Evolutionary conservation across 2,113 vertebrate genomes (phyloP).

Genomic region (Cebidichthys violaceus): DNA sequence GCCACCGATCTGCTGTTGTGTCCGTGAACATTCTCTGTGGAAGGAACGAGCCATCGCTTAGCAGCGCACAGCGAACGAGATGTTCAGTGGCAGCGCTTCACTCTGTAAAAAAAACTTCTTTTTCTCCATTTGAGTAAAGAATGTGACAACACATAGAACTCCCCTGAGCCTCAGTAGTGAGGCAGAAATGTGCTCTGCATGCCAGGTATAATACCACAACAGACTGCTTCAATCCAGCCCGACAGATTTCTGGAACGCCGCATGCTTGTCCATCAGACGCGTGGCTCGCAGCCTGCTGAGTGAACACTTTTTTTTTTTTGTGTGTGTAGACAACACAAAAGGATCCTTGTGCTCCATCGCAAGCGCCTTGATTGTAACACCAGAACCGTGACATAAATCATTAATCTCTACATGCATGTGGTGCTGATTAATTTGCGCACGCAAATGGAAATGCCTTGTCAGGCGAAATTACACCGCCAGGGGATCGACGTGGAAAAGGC

Average conservation of each 20-base stretch:
- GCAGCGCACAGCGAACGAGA: not conserved
- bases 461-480: conserved; percentile 33
- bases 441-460: conserved; percentile 59
- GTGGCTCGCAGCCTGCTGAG: conserved; percentile 48
- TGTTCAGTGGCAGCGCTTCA: conserved; percentile 14
- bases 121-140: conserved; percentile 40
- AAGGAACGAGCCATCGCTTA: not conserved
- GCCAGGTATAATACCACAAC: conserved; percentile 71
- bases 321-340: conserved; percentile 67
- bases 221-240: conserved; percentile 57
- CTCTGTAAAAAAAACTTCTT: conserved; percentile 40
- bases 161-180: conserved; percentile 47
- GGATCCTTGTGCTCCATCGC: conserved; percentile 58
- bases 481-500: conserved; percentile 36
- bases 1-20: conserved; percentile 5
- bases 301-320: conserved; percentile 30
- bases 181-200: conserved; percentile 54
- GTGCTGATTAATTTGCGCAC: conserved; percentile 69
- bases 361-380: conserved; percentile 58
- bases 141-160: conserved; percentile 55
- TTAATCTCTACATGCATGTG: conserved; percentile 67
- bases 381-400: conserved; percentile 61
- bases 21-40: conserved; percentile 17
- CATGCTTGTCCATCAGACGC: conserved; percentile 56
- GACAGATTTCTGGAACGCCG: conserved; percentile 73